These are phyloP conservation scores for Coregonus ussuriensis DNA, from an alignment of 2,797 vertebrate genomes.

Conservation along the genomic window DNA sequence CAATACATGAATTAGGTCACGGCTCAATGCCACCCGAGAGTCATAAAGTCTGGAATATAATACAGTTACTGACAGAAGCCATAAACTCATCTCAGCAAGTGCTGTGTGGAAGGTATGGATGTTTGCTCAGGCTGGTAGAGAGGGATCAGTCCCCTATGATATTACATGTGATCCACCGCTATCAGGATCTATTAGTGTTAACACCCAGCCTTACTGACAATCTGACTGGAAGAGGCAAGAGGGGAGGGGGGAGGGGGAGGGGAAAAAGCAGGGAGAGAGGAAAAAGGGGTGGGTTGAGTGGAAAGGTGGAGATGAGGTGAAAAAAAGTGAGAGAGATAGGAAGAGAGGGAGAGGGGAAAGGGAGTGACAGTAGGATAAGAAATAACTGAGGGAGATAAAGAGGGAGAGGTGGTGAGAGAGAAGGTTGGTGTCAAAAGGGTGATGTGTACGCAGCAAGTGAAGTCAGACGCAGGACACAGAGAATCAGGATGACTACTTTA, in stretches of 20 bases:
- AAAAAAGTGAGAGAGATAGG: background rate
- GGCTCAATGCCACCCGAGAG: background rate
- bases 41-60: constrained; percentile 11
- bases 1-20: background rate
- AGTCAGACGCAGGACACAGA: too few species aligned
- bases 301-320: background rate
- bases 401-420: background rate
- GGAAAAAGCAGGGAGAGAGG: background rate
- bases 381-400: background rate
- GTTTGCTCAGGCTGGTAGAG: background rate
- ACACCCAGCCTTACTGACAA: too few species aligned
- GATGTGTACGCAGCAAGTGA: too few species aligned
- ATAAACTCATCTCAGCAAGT: constrained; percentile 32
- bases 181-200: too few species aligned
- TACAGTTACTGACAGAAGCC: constrained; percentile 25
- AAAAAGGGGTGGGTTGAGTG: background rate
- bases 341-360: background rate
- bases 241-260: too few species aligned
- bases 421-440: too few species aligned
- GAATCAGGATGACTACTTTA: too few species aligned
- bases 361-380: background rate
- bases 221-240: too few species aligned
- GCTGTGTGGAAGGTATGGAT: constrained; percentile 7
- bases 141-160: constrained; percentile 20
- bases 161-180: background rate